These are phyloP conservation scores for Crocuta crocuta DNA, from an alignment of 2,113 vertebrate species.

Conservation along the genomic window DNA sequence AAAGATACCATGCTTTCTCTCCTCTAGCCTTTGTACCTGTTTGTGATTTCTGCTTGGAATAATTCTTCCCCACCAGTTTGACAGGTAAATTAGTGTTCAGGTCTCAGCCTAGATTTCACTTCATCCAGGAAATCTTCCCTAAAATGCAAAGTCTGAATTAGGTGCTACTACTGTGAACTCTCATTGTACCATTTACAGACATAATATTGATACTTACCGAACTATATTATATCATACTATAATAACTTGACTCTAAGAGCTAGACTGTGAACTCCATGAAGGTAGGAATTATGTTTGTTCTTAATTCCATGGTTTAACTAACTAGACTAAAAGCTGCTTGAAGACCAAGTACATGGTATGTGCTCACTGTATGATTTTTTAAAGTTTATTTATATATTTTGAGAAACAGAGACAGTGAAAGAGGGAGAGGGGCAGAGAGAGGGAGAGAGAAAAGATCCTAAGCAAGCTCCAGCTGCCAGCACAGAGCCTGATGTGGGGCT, in stretches of 20 bases:
- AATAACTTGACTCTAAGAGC: neutral
- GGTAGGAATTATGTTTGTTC: neutral
- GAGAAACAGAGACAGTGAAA: no score
- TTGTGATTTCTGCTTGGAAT: neutral
- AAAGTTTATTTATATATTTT: no score
- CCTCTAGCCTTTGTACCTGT: neutral
- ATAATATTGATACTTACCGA: neutral
- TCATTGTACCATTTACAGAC: neutral
- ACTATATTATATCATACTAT: neutral
- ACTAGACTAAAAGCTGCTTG: neutral
- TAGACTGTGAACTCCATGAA: neutral
- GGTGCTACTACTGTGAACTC: neutral
- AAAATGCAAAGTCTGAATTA: neutral
- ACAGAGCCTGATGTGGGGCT: no score
- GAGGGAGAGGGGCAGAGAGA: no score
- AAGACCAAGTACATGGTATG: neutral
- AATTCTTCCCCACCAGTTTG: neutral
- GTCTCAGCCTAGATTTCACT: constrained; percentile 16
- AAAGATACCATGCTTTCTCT: neutral
- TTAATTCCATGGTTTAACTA: constrained; percentile 1
- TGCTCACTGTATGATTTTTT: neutral
- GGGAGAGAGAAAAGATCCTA: no score
- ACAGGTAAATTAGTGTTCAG: neutral
- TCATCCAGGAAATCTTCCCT: neutral
- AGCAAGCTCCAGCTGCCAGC: no score